Conservation (phyloP, 2,888 invertebrate genomes). For the Nemoura dubitans region DNA sequence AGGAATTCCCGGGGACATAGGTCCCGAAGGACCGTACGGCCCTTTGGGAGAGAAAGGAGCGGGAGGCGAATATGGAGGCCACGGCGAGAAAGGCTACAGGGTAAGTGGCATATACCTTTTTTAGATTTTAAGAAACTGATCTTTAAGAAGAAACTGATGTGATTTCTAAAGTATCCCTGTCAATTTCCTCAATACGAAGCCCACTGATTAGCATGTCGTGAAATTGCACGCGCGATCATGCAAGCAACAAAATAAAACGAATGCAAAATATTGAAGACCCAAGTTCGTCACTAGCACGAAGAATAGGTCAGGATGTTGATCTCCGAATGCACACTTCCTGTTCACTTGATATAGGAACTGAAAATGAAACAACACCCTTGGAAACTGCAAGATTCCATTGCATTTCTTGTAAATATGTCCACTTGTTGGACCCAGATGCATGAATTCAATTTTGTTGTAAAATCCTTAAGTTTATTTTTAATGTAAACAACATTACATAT, state of each 20-base stretch:
- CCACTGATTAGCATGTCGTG: too few species aligned
- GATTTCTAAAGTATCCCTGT: neutral
- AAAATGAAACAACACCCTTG: neutral
- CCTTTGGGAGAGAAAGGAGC: slow-evolving; percentile 79
- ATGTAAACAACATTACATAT: neutral
- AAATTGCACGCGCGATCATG: too few species aligned
- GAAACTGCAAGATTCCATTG: neutral
- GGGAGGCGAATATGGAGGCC: slow-evolving; percentile 76
- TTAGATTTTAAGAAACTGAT: neutral
- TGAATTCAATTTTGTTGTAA: too few species aligned
- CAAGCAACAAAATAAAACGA: too few species aligned
- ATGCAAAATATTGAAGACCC: too few species aligned
- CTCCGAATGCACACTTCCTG: neutral
- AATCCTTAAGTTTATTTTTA: too few species aligned
- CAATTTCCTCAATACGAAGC: too few species aligned
- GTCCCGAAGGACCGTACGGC: slow-evolving; percentile 76
- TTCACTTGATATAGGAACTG: neutral
- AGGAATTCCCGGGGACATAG: slow-evolving; percentile 79
- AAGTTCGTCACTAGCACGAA: too few species aligned
- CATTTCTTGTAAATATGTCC: neutral
- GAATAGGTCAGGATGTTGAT: neutral
- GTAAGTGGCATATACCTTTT: slow-evolving; percentile 63
- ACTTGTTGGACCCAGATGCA: too few species aligned
- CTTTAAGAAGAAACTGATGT: slow-evolving; percentile 9
- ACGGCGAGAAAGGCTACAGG: slow-evolving; percentile 86